Base-by-base conservation (phyloP, 2,113 vertebrate species). In the Eira barbara region DNA sequence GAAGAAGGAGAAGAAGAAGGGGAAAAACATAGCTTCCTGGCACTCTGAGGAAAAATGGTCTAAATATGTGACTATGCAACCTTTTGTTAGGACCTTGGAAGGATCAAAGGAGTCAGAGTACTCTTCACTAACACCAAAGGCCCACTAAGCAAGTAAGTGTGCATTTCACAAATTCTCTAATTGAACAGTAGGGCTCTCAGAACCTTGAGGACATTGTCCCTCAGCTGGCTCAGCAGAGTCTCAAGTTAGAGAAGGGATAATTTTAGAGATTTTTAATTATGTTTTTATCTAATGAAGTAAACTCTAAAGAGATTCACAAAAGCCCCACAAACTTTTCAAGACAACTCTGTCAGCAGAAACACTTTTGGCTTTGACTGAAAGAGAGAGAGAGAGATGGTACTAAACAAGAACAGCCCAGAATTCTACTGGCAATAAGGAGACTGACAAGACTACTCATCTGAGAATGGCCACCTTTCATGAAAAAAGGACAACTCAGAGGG, bases 211-310 rank as follows among this genome's bases (percentile, higher is more conserved):
- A 13, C 57, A 34, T 57, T 63, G 79, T 45, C 45, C 39, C 36
- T 89, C 21, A 82, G n/a, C 23, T 74, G 55, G n/a, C 42, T 78
- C 34, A 67, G 34, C 36, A 59, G 36, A 73, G 23, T 34, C 76
- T 13, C 59, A 92, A 52, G 14, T 20, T 71, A 79, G 29, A 95
- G 7, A 95, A 82, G 36, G 9, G 9, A 34, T 49, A 61, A 71
- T 86, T 85, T 94, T 81, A 85, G 55, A 55, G 57, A 78, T 36
- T 49, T 86, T 31, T 63, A 87, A 79, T 81, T 82, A 76, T 12
- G 10, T 25, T 94, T 79, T 47, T 81, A 12, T 87, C 13, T 69
- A 59, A 88, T 69, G 14, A 71, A 71, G 57, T 73, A 47, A 82
- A 78, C 79, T 9, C 34, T 61, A 65, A 17, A 67, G 49, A 89